Conservation (phyloP, 2,888 invertebrate species). For the Gibbula magus region DNA sequence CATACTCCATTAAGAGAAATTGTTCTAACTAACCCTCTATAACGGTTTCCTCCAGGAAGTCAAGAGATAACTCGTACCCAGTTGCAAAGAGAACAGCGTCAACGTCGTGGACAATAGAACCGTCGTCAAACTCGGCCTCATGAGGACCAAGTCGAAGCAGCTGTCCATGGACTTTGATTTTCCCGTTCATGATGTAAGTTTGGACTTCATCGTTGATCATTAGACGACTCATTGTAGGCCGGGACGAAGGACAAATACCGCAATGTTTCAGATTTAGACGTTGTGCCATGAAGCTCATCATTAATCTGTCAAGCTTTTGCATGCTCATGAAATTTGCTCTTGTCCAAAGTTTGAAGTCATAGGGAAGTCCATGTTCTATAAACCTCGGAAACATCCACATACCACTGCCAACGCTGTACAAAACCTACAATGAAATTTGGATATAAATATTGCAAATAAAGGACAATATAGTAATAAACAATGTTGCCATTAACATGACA, state of each 20-base stretch:
- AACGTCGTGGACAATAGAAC: slow-evolving; percentile 54
- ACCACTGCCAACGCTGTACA: neutral
- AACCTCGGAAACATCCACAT: neutral
- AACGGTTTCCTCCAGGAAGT: neutral
- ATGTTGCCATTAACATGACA: neutral
- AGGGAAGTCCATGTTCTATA: neutral
- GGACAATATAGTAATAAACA: neutral
- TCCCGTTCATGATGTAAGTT: slow-evolving; percentile 74
- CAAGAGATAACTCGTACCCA: slow-evolving; percentile 66
- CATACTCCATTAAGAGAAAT: no score
- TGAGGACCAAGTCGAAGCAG: slow-evolving; percentile 60
- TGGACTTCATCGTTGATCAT: slow-evolving; percentile 76
- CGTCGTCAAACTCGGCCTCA: slow-evolving; percentile 67
- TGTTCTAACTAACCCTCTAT: neutral
- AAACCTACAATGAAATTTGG: neutral
- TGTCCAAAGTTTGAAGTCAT: neutral
- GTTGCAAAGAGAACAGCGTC: slow-evolving; percentile 74
- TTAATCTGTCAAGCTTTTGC: neutral
- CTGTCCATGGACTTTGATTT: slow-evolving; percentile 67
- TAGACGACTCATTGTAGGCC: neutral
- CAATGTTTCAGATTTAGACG: neutral
- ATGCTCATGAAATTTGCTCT: neutral
- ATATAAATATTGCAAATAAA: no score
- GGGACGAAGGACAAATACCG: neutral
- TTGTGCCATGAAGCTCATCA: neutral